These are phyloP conservation scores for Diorhabda carinulata DNA, from an alignment of 1,140 invertebrate genomes.

Conservation along the genomic window DNA sequence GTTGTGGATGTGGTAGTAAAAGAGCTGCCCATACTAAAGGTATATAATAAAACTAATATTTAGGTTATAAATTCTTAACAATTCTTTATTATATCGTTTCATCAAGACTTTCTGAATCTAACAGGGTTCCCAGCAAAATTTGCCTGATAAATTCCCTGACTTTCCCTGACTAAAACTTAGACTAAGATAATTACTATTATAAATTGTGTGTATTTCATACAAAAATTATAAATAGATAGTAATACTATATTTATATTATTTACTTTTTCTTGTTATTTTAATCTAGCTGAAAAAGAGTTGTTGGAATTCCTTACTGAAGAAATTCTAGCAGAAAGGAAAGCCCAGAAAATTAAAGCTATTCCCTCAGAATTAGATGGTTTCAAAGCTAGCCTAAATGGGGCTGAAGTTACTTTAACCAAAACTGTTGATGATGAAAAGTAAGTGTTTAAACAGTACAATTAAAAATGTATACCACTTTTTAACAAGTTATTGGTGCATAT, in stretches of 20 bases:
- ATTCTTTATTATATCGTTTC: too few species aligned
- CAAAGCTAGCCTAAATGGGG: conserved; percentile 66
- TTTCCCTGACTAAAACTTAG: too few species aligned
- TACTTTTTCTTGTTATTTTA: not conserved
- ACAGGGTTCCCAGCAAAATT: too few species aligned
- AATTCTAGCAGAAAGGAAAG: conserved; percentile 81
- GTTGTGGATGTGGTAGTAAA: conserved; percentile 58
- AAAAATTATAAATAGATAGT: too few species aligned
- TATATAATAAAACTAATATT: conserved; percentile 38
- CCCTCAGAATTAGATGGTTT: conserved; percentile 77
- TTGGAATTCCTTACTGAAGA: conserved; percentile 85
- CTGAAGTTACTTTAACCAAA: conserved; percentile 74
- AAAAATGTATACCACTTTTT: too few species aligned
- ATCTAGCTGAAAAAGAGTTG: conserved; percentile 76
- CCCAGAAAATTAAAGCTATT: conserved; percentile 68
- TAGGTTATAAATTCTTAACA: too few species aligned
- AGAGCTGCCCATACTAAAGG: conserved; percentile 64
- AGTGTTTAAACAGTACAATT: conserved; percentile 27
- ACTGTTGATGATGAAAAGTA: conserved; percentile 72
- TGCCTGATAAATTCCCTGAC: too few species aligned
- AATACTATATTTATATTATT: too few species aligned
- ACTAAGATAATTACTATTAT: too few species aligned
- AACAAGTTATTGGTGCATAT: too few species aligned
- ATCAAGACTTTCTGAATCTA: too few species aligned
- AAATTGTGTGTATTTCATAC: too few species aligned